phyloP scores from a whole-genome alignment of 2,888 invertebrate species.

The Epinotia brunnichana region DNA sequence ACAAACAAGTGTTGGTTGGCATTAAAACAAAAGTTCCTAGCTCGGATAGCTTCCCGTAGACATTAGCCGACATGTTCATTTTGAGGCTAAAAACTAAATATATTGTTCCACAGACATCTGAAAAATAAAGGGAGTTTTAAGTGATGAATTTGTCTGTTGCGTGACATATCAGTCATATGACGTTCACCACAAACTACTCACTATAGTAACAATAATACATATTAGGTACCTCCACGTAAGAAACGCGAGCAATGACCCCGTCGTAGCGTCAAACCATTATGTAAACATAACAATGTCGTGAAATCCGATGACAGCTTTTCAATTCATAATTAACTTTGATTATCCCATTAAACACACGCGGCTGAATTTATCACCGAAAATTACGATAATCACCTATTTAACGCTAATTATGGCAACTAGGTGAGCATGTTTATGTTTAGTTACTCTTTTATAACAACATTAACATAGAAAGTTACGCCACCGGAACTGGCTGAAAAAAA shows the following conservation, averaged over 20 bases:
- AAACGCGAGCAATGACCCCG: constrained; percentile 11
- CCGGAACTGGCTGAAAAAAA: constrained; percentile 15
- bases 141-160: neutral
- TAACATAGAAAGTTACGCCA: constrained; percentile 22
- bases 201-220: neutral
- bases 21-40: too few species aligned
- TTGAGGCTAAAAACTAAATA: neutral
- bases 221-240: neutral
- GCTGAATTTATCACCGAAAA: constrained; percentile 17
- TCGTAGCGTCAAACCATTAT: constrained; percentile 7
- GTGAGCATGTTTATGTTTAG: constrained; percentile 12
- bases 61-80: neutral
- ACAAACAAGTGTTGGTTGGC: too few species aligned
- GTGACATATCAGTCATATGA: neutral
- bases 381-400: constrained; percentile 22
- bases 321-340: constrained; percentile 16
- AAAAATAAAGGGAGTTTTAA: neutral
- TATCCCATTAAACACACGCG: constrained; percentile 17
- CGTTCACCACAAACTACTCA: neutral
- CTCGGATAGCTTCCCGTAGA: too few species aligned
- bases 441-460: constrained; percentile 36
- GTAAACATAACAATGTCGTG: constrained; percentile 8
- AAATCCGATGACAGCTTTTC: constrained; percentile 9
- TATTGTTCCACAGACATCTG: neutral
- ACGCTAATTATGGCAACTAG: constrained; percentile 8